phyloP scores from a whole-genome alignment of 64 coral and sea anemone species.

The Astreopora myriophthalma region DNA sequence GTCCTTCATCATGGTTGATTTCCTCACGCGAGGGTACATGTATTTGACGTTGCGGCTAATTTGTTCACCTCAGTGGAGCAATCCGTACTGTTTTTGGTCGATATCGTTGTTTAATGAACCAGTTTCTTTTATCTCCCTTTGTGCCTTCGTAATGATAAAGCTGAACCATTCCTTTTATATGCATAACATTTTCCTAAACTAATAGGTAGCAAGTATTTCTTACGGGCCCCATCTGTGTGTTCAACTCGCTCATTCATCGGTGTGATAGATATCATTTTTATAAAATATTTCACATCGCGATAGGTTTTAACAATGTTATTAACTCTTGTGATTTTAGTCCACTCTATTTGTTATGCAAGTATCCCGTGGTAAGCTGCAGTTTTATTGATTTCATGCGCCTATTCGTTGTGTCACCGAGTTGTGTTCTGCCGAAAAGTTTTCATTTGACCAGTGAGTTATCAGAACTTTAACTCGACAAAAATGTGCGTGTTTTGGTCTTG shows the following conservation, averaged over 20 bases:
- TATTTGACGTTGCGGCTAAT: not conserved
- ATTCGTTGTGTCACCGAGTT: too few relatives aligned
- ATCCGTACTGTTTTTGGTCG: not conserved
- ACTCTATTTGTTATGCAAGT: not conserved
- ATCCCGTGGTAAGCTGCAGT: too few relatives aligned
- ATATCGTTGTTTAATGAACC: not conserved
- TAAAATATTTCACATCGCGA: slow-evolving; percentile 9
- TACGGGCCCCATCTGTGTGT: not conserved
- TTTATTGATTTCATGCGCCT: not conserved
- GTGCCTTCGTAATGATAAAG: not conserved
- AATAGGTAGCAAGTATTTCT: not conserved
- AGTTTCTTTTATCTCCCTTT: not conserved
- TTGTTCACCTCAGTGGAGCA: not conserved
- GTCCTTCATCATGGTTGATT: not conserved
- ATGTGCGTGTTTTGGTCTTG: not conserved
- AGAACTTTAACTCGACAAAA: not conserved
- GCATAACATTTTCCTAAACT: too few relatives aligned
- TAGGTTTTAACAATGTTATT: slow-evolving; percentile 26
- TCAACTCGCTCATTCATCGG: not conserved
- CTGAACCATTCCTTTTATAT: not conserved
- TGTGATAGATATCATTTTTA: not conserved
- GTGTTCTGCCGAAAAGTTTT: too few relatives aligned
- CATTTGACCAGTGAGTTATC: not conserved
- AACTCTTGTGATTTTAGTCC: not conserved
- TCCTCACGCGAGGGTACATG: slow-evolving; percentile 28